Conservation (phyloP, 2,113 vertebrate species). For the Eptatretus burgeri region DNA sequence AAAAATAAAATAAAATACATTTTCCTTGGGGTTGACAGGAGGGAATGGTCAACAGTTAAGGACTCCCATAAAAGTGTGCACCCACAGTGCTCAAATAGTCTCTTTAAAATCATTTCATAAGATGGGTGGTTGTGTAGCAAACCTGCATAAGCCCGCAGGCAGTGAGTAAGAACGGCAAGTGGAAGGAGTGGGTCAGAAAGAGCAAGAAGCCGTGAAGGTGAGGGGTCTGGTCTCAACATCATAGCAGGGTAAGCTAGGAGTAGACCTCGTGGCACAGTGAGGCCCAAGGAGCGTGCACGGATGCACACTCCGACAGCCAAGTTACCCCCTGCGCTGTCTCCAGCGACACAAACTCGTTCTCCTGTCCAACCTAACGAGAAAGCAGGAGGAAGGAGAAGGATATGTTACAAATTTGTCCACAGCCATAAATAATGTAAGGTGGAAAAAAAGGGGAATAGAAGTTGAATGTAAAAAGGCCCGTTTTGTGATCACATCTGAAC, state of each 20-base stretch:
- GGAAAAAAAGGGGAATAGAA: too few species aligned
- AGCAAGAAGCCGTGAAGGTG: constrained; percentile 57
- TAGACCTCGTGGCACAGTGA: constrained; percentile 43
- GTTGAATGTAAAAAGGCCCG: too few species aligned
- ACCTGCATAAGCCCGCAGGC: constrained; percentile 55
- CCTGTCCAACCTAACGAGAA: constrained; percentile 34
- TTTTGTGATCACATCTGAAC: too few species aligned
- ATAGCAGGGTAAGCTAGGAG: constrained; percentile 47
- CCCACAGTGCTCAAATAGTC: too few species aligned
- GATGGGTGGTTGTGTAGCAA: neutral
- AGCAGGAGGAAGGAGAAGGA: too few species aligned
- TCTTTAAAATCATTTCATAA: too few species aligned
- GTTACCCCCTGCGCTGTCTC: constrained; percentile 60
- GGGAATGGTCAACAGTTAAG: too few species aligned
- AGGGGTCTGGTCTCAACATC: constrained; percentile 34
- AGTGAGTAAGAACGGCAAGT: constrained; percentile 44
- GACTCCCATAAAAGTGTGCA: too few species aligned
- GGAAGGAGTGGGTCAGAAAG: constrained; percentile 63
- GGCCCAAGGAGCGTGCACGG: constrained; percentile 34
- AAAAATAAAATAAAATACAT: too few species aligned
- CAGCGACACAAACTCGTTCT: constrained; percentile 40
- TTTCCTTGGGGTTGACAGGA: too few species aligned
- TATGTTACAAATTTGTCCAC: too few species aligned
- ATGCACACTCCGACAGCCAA: constrained; percentile 39
- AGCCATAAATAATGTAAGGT: too few species aligned